A percentile compares a stretch with the other conserved stretches of the same genome.
phyloP scores from a whole-genome alignment of 2,113 vertebrate genomes.

The Epinephelus lanceolatus region DNA sequence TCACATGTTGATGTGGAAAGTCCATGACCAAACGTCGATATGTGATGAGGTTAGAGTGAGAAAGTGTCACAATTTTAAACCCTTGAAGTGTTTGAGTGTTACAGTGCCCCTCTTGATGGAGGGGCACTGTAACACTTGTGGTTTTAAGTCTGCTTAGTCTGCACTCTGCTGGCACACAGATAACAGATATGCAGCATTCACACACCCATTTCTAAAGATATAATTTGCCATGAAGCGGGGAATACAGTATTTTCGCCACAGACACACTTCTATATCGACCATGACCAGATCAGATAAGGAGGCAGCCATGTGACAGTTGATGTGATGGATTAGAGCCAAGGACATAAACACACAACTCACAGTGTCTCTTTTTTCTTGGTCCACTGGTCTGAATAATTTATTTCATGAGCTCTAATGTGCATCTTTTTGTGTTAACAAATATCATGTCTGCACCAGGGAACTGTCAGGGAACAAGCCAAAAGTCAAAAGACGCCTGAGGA shows the following conservation, averaged over 20 bases:
- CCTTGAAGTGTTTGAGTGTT: background rate
- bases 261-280: conserved; percentile 2
- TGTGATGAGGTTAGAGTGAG: too few species aligned
- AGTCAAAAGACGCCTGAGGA: conserved; percentile 60
- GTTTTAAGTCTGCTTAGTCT: background rate
- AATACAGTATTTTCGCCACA: background rate
- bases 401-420: conserved; percentile 11
- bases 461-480: conserved; percentile 42
- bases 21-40: too few species aligned
- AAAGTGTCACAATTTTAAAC: background rate
- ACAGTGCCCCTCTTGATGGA: too few species aligned
- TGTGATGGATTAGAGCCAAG: conserved; percentile 9
- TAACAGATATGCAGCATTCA: conserved; percentile 7
- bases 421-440: conserved; percentile 21
- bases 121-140: background rate
- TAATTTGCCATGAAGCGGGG: conserved; percentile 1
- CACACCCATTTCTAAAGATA: conserved; percentile 4
- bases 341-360: background rate
- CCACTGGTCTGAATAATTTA: conserved; percentile 33
- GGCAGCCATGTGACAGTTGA: conserved; percentile 30
- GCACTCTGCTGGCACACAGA: background rate
- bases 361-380: background rate
- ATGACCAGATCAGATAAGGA: background rate
- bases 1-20: too few species aligned
- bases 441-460: background rate